Percentiles rank a stretch among this genome's conserved stretches.
Conservation (phyloP, 2,113 vertebrate species). For the Sclerurus mexicanus region DNA sequence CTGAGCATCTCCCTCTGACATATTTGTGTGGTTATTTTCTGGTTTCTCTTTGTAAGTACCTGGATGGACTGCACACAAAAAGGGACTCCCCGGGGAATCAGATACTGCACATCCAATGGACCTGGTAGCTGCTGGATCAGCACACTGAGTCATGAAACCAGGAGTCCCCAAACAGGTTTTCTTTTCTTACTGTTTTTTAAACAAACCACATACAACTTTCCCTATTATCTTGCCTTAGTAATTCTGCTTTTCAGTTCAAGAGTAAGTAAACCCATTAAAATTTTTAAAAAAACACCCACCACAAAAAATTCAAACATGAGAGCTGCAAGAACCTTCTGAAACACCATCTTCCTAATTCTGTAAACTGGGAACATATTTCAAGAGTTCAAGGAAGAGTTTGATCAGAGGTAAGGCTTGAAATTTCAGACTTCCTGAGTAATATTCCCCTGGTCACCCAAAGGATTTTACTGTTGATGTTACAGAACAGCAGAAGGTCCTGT, state of each 20-base stretch:
- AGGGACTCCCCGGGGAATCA: not conserved
- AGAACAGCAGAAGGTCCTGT: not conserved
- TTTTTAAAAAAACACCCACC: not conserved
- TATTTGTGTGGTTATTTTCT: not conserved
- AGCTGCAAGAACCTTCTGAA: not conserved
- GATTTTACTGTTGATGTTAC: not conserved
- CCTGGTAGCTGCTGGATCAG: not conserved
- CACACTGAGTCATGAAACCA: not conserved
- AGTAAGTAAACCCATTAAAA: not conserved
- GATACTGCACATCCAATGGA: not conserved
- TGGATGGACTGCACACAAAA: not conserved
- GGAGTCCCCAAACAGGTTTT: not conserved
- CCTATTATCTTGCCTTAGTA: not conserved
- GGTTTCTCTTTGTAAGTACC: not conserved
- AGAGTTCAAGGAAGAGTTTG: not conserved
- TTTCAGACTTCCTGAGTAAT: not conserved
- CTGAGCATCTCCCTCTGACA: not conserved
- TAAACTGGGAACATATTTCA: not conserved
- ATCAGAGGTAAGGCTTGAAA: not conserved
- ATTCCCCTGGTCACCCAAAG: not conserved
- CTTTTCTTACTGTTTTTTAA: not conserved
- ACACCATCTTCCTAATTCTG: not conserved
- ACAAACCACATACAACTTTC: not conserved
- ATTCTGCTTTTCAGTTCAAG: not conserved
- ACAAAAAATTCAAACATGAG: not conserved